These are phyloP conservation scores for Nudaria mundana DNA, from an alignment of 2,888 invertebrate species.

Conservation along the genomic window DNA sequence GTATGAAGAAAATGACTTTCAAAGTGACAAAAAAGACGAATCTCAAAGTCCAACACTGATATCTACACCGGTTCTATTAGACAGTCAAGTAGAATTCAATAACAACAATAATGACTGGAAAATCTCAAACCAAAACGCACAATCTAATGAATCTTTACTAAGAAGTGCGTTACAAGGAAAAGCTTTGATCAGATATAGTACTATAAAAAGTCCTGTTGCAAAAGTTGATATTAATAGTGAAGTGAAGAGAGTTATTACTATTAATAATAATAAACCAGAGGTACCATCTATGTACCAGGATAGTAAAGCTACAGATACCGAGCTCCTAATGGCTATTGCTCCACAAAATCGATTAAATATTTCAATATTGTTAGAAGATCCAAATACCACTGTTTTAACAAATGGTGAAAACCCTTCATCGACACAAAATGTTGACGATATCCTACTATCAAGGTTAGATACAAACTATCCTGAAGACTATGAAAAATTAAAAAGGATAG, in stretches of 20 bases:
- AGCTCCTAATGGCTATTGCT: constrained; percentile 67
- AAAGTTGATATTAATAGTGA: constrained; percentile 66
- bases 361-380: constrained; percentile 74
- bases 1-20: constrained; percentile 68
- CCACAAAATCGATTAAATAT: constrained; percentile 69
- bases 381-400: constrained; percentile 60
- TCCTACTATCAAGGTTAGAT: constrained; percentile 85
- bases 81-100: constrained; percentile 78
- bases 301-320: constrained; percentile 57
- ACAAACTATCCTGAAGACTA: constrained; percentile 89
- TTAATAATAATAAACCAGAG: constrained; percentile 73
- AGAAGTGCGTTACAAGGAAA: constrained; percentile 93
- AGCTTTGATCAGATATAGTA: constrained; percentile 81
- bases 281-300: constrained; percentile 81
- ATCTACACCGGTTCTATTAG: constrained; percentile 77
- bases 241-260: constrained; percentile 66
- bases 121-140: constrained; percentile 86
- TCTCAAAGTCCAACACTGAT: constrained; percentile 62
- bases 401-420: constrained; percentile 80
- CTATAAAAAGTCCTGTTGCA: constrained; percentile 74
- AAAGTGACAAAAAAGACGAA: constrained; percentile 69
- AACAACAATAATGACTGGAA: constrained; percentile 93
- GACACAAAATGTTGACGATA: constrained; percentile 84
- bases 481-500: constrained; percentile 91
- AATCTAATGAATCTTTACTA: constrained; percentile 87